Conservation (phyloP, 1,140 invertebrate genomes). For the Phenacoccus solenopsis region DNA sequence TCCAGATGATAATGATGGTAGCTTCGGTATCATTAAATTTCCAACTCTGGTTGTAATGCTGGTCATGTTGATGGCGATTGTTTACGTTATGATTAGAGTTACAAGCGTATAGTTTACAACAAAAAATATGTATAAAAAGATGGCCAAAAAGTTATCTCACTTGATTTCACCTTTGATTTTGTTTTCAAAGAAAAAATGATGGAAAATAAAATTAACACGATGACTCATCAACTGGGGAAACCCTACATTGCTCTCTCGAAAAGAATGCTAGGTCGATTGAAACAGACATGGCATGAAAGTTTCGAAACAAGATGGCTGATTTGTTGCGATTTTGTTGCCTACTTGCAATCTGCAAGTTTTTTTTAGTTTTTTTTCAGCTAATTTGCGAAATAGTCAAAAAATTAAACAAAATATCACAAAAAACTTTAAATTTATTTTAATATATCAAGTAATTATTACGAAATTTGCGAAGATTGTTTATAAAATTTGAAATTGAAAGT, state of each 20-base stretch:
- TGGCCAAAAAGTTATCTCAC: not conserved
- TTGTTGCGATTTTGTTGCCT: no score
- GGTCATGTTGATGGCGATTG: not conserved
- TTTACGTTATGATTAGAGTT: no score
- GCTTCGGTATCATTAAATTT: not conserved
- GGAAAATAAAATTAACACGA: not conserved
- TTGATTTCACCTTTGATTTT: not conserved
- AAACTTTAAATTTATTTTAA: no score
- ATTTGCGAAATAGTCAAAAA: no score
- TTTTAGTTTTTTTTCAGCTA: no score
- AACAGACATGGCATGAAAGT: not conserved
- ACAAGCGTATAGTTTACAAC: no score
- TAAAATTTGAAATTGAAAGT: no score
- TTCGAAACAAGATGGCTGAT: not conserved
- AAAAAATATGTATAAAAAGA: not conserved
- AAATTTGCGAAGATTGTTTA: no score
- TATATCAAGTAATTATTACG: no score
- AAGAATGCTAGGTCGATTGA: not conserved
- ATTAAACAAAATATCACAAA: no score
- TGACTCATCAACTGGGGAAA: constrained; percentile 1
- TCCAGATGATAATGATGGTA: not conserved
- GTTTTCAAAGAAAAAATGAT: not conserved
- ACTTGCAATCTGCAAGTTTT: no score
- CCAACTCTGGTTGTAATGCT: not conserved
- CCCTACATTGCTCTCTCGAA: not conserved